Conservation (phyloP, 2,797 vertebrate species). For the Rhynchonycteris naso region DNA sequence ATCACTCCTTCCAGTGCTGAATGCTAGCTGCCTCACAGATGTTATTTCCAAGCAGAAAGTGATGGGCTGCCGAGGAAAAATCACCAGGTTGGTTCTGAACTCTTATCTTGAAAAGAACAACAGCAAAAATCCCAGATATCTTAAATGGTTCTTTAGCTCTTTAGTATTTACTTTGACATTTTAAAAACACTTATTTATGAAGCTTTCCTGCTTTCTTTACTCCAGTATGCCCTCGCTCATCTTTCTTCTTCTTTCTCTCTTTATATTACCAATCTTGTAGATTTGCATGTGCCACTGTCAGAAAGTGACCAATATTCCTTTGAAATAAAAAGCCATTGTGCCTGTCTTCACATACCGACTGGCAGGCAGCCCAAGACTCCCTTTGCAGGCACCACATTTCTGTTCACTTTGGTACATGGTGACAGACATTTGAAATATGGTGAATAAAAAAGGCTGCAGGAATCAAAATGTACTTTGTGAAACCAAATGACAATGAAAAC, state of each 20-base stretch:
- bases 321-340: slow-evolving; percentile 27
- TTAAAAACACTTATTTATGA: background rate
- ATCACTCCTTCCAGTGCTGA: slow-evolving; percentile 61
- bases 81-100: slow-evolving; percentile 44
- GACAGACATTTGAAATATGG: slow-evolving; percentile 71
- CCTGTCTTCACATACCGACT: slow-evolving; percentile 45
- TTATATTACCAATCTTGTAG: background rate
- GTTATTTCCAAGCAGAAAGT: slow-evolving; percentile 52
- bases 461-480: slow-evolving; percentile 69
- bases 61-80: slow-evolving; percentile 39
- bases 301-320: background rate
- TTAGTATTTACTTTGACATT: slow-evolving; percentile 52
- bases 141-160: slow-evolving; percentile 52
- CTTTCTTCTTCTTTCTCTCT: background rate
- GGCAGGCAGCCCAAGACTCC: slow-evolving; percentile 28
- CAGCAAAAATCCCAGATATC: background rate
- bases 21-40: slow-evolving; percentile 59
- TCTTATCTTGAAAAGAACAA: slow-evolving; percentile 50
- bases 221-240: background rate
- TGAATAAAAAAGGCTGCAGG: slow-evolving; percentile 67
- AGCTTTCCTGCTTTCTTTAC: background rate
- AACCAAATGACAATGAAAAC: slow-evolving; percentile 69
- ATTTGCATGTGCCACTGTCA: slow-evolving; percentile 34
- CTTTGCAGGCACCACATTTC: background rate
- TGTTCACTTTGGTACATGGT: slow-evolving; percentile 60